A percentile compares a stretch with the other conserved stretches of the same genome.
Evolutionary conservation across 1,140 invertebrate genomes (phyloP).

Genomic region (Bombyx mandarina): DNA sequence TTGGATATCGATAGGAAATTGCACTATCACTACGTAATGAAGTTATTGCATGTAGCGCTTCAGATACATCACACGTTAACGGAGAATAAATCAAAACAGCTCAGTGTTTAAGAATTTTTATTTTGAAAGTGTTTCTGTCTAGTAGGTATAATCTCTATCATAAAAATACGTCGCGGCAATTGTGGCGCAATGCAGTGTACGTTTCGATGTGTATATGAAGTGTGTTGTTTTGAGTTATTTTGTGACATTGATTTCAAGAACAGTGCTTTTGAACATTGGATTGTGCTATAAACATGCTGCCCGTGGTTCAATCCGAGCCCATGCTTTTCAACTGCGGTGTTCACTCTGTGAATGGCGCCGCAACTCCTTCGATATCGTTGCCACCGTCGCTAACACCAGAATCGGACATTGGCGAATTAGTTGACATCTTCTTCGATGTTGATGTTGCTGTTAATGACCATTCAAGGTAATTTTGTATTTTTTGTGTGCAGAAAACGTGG

Average conservation of each 20-base stretch:
- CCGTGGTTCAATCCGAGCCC: slow-evolving; percentile 58
- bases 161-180: slow-evolving; percentile 49
- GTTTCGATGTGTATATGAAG: slow-evolving; percentile 56
- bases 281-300: slow-evolving; percentile 55
- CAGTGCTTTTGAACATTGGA: slow-evolving; percentile 37
- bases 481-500: neutral
- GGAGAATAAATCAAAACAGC: neutral
- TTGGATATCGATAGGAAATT: slow-evolving; percentile 61
- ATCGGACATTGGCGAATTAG: slow-evolving; percentile 55
- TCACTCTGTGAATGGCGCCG: slow-evolving; percentile 40
- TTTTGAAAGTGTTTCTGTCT: slow-evolving; percentile 14
- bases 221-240: slow-evolving; percentile 44
- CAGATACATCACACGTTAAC: slow-evolving; percentile 23
- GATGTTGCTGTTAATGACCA: slow-evolving; percentile 53
- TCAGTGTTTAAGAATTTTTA: slow-evolving; percentile 2
- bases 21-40: slow-evolving; percentile 64
- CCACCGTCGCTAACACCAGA: slow-evolving; percentile 53
- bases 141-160: slow-evolving; percentile 21
- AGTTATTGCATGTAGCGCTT: slow-evolving; percentile 36
- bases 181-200: slow-evolving; percentile 69
- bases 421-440: slow-evolving; percentile 63
- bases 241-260: slow-evolving; percentile 34
- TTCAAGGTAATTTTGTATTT: slow-evolving; percentile 40
- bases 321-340: slow-evolving; percentile 51
- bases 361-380: slow-evolving; percentile 40